phyloP scores from a whole-genome alignment of 2,797 vertebrate species.

The Poecile montanus region DNA sequence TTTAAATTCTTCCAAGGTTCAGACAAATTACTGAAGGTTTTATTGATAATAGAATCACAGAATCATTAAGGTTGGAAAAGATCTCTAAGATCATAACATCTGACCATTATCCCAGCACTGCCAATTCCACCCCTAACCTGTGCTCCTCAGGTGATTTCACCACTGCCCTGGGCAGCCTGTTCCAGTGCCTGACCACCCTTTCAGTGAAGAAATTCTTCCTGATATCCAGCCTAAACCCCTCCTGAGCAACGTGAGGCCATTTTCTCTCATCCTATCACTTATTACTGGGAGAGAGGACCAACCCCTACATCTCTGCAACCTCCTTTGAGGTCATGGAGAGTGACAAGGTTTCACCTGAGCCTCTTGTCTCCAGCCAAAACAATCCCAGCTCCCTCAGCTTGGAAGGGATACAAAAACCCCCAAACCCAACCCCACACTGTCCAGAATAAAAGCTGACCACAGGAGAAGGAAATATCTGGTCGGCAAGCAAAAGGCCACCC shows the following conservation, averaged over 20 bases:
- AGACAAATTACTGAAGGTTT: constrained; percentile 22
- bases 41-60: not conserved
- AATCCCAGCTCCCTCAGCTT: not conserved
- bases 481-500: constrained; percentile 67
- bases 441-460: constrained; percentile 20
- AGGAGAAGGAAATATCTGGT: constrained; percentile 33
- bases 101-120: not conserved
- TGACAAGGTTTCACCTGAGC: not conserved
- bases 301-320: rapidly evolving
- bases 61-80: not conserved
- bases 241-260: not conserved
- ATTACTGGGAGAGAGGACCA: not conserved
- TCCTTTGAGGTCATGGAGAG: not conserved
- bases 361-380: not conserved
- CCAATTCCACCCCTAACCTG: not conserved
- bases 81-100: not conserved
- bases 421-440: not conserved
- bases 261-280: not conserved
- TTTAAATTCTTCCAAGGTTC: constrained; percentile 31
- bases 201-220: not conserved
- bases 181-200: too few relatives aligned
- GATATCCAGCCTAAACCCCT: not conserved
- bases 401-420: not conserved
- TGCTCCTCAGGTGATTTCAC: rapidly evolving
- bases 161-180: not conserved